Base-by-base conservation (phyloP, 2,888 invertebrate species). In the Orthonychiurus folsomi region DNA sequence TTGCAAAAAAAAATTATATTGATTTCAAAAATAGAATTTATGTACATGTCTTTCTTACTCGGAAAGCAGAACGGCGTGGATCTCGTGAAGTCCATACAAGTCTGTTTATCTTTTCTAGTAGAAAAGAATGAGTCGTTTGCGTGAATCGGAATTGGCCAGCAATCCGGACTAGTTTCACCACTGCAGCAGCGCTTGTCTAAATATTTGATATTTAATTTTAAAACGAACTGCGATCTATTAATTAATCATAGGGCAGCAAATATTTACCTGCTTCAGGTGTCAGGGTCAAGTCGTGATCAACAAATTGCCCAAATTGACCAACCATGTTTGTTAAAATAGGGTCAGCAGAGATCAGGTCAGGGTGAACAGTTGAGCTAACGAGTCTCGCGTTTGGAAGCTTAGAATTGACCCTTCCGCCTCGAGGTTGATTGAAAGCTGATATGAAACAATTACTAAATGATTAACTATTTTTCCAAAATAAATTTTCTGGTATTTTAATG, bases 231-330 rank as follows among this genome's bases (percentile, higher is more conserved):
- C n/a, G 3, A 23, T 20, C 3, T 21, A 12, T 37, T 47, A 57
- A 28, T 3, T 48, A 21, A 9, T 58, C n/a, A n/a, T n/a, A n/a
- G n/a, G n/a, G n/a, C n/a, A n/a, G n/a, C n/a, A n/a, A n/a, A n/a
- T n/a, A 24, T 23, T 25, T 58, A 65, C 66, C 71, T 48, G 48
- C 60, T 64, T 71, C 71, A 1, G 71, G 71, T 1, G 71, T 68
- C 2, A 71, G 52, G 1, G 72, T 73, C 64, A 73, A 63, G 47
- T 73, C 73, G 59, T 73, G 73, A 62, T 73, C 73, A 3, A 71
- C 23, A 60, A 71, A 71, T 59, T 71, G 69, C 1, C 73, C 73
- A 20, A 72, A 57, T 66, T 73, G 73, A 9, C 69, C 69, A 26
- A 73, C 70, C 70, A 73, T 70, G 57, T 72, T 72, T 2, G 73